Conservation (phyloP, 1,140 invertebrate species). For the Musca vetustissima region DNA sequence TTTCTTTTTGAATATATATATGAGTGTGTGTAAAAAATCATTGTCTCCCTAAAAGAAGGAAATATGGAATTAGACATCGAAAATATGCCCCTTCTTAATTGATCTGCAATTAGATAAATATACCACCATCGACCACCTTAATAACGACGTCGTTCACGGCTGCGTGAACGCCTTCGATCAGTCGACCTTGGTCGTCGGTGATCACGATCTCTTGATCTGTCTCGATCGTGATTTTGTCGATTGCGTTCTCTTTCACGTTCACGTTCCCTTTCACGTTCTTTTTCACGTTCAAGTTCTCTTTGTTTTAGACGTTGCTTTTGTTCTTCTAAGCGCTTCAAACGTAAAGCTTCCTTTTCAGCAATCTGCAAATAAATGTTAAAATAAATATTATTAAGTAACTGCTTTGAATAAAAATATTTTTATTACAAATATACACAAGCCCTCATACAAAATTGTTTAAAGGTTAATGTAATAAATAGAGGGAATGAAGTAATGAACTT, state of each 20-base stretch:
- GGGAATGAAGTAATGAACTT: no score
- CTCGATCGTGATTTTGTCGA: conserved; percentile 2
- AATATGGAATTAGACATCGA: conserved; percentile 8
- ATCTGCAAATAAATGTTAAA: conserved; percentile 68
- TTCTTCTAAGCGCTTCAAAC: conserved; percentile 82
- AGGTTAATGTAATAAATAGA: no score
- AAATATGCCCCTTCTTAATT: background rate
- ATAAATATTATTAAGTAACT: no score
- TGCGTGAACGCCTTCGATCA: conserved; percentile 48
- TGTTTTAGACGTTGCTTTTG: conserved; percentile 72
- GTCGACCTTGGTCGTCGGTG: conserved; percentile 43
- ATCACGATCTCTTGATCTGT: conserved; percentile 22
- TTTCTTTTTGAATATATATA: background rate
- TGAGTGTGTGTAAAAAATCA: background rate
- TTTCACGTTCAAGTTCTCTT: conserved; percentile 39
- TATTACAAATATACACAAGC: no score
- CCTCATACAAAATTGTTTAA: no score
- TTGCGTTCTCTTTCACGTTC: conserved; percentile 19
- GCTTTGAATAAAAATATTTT: no score
- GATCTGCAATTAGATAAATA: conserved; percentile 12
- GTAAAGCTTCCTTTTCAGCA: conserved; percentile 81
- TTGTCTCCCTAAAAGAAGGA: background rate
- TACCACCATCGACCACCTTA: conserved; percentile 33
- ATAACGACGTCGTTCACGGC: conserved; percentile 52
- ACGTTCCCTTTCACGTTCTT: conserved; percentile 29